A percentile compares a stretch with the other conserved stretches of the same genome.
Evolutionary conservation across 2,797 vertebrate genomes (phyloP).

Genomic region (Trachops cirrhosus): DNA sequence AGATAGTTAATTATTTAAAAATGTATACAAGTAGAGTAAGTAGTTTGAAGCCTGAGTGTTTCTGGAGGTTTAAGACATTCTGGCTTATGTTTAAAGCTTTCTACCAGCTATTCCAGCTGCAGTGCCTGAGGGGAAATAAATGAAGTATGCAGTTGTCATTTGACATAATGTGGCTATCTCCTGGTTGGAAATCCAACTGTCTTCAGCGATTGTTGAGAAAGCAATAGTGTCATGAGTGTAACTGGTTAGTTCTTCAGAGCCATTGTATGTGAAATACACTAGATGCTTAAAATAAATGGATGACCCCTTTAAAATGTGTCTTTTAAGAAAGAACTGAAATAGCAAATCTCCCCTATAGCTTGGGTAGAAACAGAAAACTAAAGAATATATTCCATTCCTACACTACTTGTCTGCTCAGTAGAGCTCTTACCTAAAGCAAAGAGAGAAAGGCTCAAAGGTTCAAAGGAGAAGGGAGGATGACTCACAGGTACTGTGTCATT

Average conservation of each 20-base stretch:
- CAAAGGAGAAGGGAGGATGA: background rate
- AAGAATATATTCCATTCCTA: background rate
- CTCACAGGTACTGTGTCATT: background rate
- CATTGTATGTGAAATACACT: background rate
- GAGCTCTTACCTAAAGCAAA: background rate
- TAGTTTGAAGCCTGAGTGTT: slow-evolving; percentile 43
- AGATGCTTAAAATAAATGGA: background rate
- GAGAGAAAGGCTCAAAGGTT: background rate
- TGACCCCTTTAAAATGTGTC: background rate
- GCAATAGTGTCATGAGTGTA: background rate
- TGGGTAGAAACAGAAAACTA: background rate
- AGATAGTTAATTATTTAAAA: slow-evolving; percentile 68
- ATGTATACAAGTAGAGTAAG: slow-evolving; percentile 43
- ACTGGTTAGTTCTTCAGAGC: background rate
- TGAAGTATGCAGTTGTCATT: slow-evolving; percentile 12
- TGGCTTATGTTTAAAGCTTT: slow-evolving; percentile 52
- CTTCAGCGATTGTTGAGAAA: slow-evolving; percentile 10
- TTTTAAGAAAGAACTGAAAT: background rate
- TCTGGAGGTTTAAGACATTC: slow-evolving; percentile 52
- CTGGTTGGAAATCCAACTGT: slow-evolving; percentile 31
- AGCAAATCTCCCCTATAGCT: background rate
- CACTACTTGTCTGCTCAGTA: background rate
- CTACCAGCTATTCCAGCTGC: slow-evolving; percentile 41
- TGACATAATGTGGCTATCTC: slow-evolving; percentile 22
- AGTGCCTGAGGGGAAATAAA: slow-evolving; percentile 35